Conservation (phyloP, 2,113 vertebrate genomes). For the Aramus guarauna region DNA sequence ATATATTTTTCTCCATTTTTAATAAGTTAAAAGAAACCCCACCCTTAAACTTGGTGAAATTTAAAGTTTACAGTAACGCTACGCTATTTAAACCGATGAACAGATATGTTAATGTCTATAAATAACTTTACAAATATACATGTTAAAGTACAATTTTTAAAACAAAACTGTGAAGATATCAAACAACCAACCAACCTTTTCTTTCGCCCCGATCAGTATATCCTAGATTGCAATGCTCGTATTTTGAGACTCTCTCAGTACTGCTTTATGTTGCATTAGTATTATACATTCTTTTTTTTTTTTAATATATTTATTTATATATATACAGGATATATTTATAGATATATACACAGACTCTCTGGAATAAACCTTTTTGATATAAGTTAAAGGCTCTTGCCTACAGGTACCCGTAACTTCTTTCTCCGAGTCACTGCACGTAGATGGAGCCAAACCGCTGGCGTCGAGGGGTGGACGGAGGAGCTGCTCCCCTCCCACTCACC, state of each 20-base stretch:
- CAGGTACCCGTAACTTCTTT: constrained; percentile 78
- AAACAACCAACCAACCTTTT: constrained; percentile 63
- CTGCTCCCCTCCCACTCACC: background rate
- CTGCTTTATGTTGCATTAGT: constrained; percentile 77
- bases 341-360: constrained; percentile 83
- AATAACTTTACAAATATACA: constrained; percentile 99
- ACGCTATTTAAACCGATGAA: constrained; percentile 78
- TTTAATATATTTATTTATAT: constrained; percentile 65
- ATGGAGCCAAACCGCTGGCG: constrained; percentile 21
- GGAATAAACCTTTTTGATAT: constrained; percentile 80
- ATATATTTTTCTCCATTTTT: constrained; percentile 79
- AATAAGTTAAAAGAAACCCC: constrained; percentile 88
- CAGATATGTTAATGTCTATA: constrained; percentile 90
- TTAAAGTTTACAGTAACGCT: constrained; percentile 80
- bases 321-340: constrained; percentile 79
- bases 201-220: constrained; percentile 80
- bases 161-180: constrained; percentile 79
- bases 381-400: constrained; percentile 75
- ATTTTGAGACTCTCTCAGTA: constrained; percentile 71
- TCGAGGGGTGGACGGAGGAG: background rate
- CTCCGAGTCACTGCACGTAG: constrained; percentile 68
- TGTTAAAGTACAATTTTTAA: constrained; percentile 86
- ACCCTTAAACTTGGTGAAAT: constrained; percentile 68
- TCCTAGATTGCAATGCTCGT: constrained; percentile 79
- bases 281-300: constrained; percentile 58